Evolutionary conservation across 2,888 invertebrate genomes (phyloP).

Genomic region (Leucania comma): DNA sequence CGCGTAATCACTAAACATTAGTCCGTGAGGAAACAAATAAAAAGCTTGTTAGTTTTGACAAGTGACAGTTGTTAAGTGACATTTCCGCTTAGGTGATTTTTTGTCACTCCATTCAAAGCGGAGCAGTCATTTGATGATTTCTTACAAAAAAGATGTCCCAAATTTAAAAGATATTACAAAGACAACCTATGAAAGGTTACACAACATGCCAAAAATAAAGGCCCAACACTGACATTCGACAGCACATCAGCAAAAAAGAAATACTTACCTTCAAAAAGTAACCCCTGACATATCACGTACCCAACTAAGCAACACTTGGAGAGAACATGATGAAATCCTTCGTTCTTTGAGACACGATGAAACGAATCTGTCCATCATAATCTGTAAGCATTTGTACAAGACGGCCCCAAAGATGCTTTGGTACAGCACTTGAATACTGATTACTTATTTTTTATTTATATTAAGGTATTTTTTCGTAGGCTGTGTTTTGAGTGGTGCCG

Average conservation of each 20-base stretch:
- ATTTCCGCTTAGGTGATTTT: no score
- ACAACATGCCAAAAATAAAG: constrained; percentile 31
- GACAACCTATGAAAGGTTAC: neutral
- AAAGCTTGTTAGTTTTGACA: no score
- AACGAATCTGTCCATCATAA: constrained; percentile 74
- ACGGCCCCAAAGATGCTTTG: constrained; percentile 65
- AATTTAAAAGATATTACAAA: no score
- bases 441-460: constrained; percentile 67
- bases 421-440: constrained; percentile 65
- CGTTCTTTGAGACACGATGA: constrained; percentile 66
- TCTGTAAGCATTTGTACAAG: constrained; percentile 73
- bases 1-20: no score
- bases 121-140: no score
- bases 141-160: no score
- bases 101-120: no score
- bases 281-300: constrained; percentile 61
- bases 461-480: constrained; percentile 57
- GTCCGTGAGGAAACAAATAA: no score
- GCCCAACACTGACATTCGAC: constrained; percentile 30
- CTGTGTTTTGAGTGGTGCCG: constrained; percentile 34
- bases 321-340: constrained; percentile 62
- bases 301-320: constrained; percentile 49
- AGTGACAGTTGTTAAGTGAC: no score
- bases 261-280: constrained; percentile 33
- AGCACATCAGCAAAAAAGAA: constrained; percentile 17